Evolutionary conservation across 2,113 vertebrate genomes (phyloP), one percentile per base, ranked within the genome.

Genomic region (Acrocephalus arundinaceus): DNA sequence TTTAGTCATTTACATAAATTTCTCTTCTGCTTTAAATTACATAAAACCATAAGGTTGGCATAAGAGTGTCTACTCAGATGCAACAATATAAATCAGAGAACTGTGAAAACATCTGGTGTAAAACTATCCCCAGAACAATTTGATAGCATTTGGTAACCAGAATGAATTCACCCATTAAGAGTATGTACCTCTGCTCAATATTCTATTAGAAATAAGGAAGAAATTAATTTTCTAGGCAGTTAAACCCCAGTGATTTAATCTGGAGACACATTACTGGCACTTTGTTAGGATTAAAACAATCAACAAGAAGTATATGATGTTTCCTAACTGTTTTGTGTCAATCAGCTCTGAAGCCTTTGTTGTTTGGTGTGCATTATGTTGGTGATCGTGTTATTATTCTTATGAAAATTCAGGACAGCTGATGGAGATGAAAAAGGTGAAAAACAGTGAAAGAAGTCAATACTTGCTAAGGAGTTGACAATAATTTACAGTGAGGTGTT

Each of bases 151-250:
- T 81, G 43, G 76, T 87, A 89, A 87, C 41, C 48, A 77, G 46
- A 68, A 65, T 65, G 20, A 85, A 82, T 85, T 93, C 57, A 70
- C 46, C 61, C 79, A 73, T 73, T 91, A 90, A 73, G 7, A 45
- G 28, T 41, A 89, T 39, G 37, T 21, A 96, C 52, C n/a, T 90
- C 85, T 91, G 30, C 39, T 87, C 71, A 91, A 91, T 70, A 91
- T 77, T 46, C 63, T 52, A 90, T 39, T 75, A 95, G 86, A 85
- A 94, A 79, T 52, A 83, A 79, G 54, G 33, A 86, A 91, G 71
- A 75, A 93, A 88, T 85, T 80, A 62, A 90, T 93, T 95, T 93
- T 89, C 49, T 76, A 87, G 75, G 49, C 79, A 93, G 76, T 95
- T 95, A 96, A 93, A 94, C 87, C 52, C 67, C 24, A 76, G 27